A percentile compares a stretch with the other conserved stretches of the same genome.
phyloP scores from a whole-genome alignment of 1,140 invertebrate genomes.

The Drosophila lini region DNA sequence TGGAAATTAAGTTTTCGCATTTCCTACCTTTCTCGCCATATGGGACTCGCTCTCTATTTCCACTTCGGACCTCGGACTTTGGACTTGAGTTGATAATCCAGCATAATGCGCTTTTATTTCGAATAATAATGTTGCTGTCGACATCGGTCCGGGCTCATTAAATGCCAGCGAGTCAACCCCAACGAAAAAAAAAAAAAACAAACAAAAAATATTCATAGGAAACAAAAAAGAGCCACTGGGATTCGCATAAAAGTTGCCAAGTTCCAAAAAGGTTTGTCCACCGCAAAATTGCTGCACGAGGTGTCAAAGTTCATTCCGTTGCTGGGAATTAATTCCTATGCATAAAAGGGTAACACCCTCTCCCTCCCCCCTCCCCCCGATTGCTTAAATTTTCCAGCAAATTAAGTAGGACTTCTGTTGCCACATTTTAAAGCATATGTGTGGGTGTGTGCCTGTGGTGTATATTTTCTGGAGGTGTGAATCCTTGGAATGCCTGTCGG shows the following conservation, averaged over 20 bases:
- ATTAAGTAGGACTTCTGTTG: conserved; percentile 65
- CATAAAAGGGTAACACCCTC: conserved; percentile 1
- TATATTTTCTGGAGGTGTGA: conserved; percentile 63
- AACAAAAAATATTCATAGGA: conserved; percentile 3
- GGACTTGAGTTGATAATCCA: conserved; percentile 77
- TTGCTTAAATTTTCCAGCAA: conserved; percentile 83
- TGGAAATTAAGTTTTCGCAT: conserved; percentile 82
- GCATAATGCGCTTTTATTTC: conserved; percentile 84
- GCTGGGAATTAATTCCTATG: conserved; percentile 75
- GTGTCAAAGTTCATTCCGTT: conserved; percentile 83
- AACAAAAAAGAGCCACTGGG: conserved; percentile 21
- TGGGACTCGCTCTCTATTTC: conserved; percentile 19
- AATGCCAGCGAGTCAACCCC: conserved; percentile 43
- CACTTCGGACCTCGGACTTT: conserved; percentile 17
- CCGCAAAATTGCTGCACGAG: conserved; percentile 84
- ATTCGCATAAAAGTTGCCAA: conserved; percentile 55
- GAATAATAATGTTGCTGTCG: conserved; percentile 84
- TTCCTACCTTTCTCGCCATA: conserved; percentile 68
- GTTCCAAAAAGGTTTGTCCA: conserved; percentile 70
- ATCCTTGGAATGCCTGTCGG: conserved; percentile 61
- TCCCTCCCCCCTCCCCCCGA: conserved; percentile 32
- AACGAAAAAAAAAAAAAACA: conserved; percentile 1
- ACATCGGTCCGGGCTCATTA: conserved; percentile 79
- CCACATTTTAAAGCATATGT: conserved; percentile 20
- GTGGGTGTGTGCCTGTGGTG: conserved; percentile 6